Conservation (phyloP, 1,140 invertebrate genomes). For the Halotydeus destructor region DNA sequence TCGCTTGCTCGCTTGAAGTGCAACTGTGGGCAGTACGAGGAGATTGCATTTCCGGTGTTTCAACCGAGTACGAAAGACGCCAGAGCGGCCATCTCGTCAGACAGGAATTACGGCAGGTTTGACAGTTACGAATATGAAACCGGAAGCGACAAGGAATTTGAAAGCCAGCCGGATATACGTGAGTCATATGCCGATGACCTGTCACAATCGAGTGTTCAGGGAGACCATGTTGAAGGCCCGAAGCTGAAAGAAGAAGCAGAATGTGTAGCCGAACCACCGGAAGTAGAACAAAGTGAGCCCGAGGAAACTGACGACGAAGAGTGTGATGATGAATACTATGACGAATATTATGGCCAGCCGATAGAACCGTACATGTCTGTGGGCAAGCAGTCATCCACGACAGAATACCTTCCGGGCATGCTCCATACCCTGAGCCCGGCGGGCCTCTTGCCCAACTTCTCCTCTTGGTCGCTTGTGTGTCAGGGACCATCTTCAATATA, state of each 20-base stretch:
- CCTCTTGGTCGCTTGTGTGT: slow-evolving; percentile 78
- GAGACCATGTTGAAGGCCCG: background rate
- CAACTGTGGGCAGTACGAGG: slow-evolving; percentile 42
- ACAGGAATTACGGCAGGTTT: background rate
- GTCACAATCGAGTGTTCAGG: background rate
- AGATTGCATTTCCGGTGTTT: slow-evolving; percentile 56
- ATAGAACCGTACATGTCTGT: background rate
- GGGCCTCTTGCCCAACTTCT: slow-evolving; percentile 60
- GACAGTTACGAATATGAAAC: background rate
- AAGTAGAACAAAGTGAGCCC: background rate
- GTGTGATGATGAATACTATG: slow-evolving; percentile 1
- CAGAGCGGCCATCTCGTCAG: slow-evolving; percentile 19
- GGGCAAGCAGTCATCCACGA: slow-evolving; percentile 46
- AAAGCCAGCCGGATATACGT: slow-evolving; percentile 4
- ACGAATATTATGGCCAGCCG: background rate
- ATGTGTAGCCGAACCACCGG: background rate
- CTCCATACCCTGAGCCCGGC: slow-evolving; percentile 52
- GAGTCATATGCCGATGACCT: slow-evolving; percentile 1
- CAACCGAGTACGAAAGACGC: slow-evolving; percentile 49
- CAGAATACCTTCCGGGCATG: slow-evolving; percentile 75
- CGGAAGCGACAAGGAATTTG: background rate
- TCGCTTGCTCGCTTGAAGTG: slow-evolving; percentile 47
- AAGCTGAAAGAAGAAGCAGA: background rate
- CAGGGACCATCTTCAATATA: slow-evolving; percentile 74
- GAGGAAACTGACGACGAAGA: slow-evolving; percentile 1